Evolutionary conservation across 2,113 vertebrate genomes (phyloP).

Genomic region (Chloropsis hardwickii): DNA sequence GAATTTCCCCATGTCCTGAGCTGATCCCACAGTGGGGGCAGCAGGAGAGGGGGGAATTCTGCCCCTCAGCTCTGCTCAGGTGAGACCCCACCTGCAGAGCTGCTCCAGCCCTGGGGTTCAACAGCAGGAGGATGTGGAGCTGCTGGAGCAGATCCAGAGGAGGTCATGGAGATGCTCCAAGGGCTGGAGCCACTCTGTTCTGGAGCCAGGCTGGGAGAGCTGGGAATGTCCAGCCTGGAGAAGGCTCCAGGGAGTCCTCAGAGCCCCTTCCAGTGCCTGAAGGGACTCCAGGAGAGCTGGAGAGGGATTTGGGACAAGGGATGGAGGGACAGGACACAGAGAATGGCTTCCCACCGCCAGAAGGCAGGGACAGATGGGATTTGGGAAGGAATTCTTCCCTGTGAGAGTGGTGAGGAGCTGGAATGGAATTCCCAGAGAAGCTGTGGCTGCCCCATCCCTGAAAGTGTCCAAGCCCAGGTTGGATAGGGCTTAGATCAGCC

Average conservation of each 20-base stretch:
- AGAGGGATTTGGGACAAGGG: not conserved
- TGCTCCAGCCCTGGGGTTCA: not conserved
- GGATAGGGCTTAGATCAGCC: accelerated
- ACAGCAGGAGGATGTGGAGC: accelerated
- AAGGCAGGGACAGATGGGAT: accelerated
- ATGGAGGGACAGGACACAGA: not conserved
- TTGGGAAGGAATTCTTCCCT: not conserved
- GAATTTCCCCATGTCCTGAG: accelerated
- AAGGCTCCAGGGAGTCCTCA: not conserved
- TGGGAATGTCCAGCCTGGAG: not conserved
- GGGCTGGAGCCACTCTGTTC: not conserved
- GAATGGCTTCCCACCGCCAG: not conserved
- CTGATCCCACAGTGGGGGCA: not conserved
- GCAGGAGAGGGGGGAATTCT: not conserved
- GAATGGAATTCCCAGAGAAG: not conserved
- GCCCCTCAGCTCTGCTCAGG: accelerated
- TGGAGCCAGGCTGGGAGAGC: not conserved
- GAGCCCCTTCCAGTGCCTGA: not conserved
- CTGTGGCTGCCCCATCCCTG: not conserved
- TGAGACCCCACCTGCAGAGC: not conserved
- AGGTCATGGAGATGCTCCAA: accelerated
- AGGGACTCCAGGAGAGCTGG: not conserved
- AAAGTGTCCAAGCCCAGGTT: not conserved
- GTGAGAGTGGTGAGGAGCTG: not conserved
- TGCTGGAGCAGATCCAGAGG: not conserved